These are phyloP conservation scores for Lutraria lutraria DNA, from an alignment of 2,888 invertebrate species.

Conservation along the genomic window DNA sequence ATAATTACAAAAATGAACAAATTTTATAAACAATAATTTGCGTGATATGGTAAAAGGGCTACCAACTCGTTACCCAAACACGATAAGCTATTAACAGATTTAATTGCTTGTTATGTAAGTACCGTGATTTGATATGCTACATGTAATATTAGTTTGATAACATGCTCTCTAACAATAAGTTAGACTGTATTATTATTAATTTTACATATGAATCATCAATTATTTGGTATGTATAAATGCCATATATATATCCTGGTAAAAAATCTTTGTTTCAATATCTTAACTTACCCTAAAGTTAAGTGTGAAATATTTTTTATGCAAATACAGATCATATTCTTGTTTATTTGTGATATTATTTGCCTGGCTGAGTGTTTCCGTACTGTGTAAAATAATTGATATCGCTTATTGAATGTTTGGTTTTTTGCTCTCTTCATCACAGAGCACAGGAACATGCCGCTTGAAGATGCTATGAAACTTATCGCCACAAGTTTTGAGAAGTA, in stretches of 20 bases:
- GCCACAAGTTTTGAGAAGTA: constrained; percentile 88
- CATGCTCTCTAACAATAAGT: not conserved
- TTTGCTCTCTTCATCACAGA: constrained; percentile 88
- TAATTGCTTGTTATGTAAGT: not conserved
- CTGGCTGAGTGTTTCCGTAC: not conserved
- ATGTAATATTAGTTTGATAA: not conserved
- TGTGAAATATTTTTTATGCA: not conserved
- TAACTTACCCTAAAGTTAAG: not conserved
- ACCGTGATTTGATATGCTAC: not conserved
- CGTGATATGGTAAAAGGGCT: not conserved
- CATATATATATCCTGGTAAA: not conserved
- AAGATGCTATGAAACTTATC: constrained; percentile 94
- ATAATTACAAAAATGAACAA: too few species aligned
- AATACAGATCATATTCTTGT: not conserved
- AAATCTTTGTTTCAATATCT: too few species aligned
- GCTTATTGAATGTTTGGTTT: constrained; percentile 13
- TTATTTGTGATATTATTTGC: not conserved
- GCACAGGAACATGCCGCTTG: constrained; percentile 98
- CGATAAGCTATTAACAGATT: not conserved
- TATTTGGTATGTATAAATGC: not conserved
- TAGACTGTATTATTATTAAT: not conserved
- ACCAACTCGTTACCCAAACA: not conserved
- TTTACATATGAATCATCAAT: not conserved
- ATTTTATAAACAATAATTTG: too few species aligned
- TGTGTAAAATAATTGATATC: not conserved